Evolutionary conservation across 2,888 invertebrate genomes (phyloP).

Genomic region (Athalia cordata): DNA sequence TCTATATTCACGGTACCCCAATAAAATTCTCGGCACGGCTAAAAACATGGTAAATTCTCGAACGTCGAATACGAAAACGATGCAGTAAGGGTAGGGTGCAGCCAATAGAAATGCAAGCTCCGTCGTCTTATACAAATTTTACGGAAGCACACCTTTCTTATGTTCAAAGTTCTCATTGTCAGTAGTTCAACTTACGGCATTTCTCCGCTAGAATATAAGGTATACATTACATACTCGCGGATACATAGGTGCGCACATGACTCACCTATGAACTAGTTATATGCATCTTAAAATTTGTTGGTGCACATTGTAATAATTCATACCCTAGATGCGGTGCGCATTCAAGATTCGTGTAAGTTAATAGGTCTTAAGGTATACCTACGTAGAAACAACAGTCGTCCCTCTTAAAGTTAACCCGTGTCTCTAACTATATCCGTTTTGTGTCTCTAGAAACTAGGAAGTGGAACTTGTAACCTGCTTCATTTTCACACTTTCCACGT

Average conservation of each 20-base stretch:
- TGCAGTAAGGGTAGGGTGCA: not conserved
- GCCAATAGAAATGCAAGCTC: conserved; percentile 16
- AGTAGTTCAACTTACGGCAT: not conserved
- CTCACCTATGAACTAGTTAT: not conserved
- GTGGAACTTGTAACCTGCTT: conserved; percentile 23
- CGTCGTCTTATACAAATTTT: not conserved
- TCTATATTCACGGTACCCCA: not conserved
- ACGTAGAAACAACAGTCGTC: conserved; percentile 15
- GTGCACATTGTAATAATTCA: not conserved
- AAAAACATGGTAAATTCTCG: not conserved
- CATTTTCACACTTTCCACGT: conserved; percentile 23
- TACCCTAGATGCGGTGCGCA: conserved; percentile 22
- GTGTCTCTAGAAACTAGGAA: conserved; percentile 22
- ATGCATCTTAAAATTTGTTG: conserved; percentile 22
- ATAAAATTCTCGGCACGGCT: not conserved
- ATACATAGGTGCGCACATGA: not conserved
- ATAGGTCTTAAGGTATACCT: not conserved
- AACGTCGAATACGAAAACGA: conserved; percentile 7
- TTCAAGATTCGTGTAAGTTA: conserved; percentile 46
- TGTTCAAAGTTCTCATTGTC: conserved; percentile 29
- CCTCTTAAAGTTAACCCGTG: conserved; percentile 29
- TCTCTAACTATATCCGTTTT: conserved; percentile 50
- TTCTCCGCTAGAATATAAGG: not conserved
- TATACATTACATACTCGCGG: not conserved
- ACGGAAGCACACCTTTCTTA: not conserved